phyloP scores from a whole-genome alignment of 2,113 vertebrate genomes.

The Macroglossus sobrinus region DNA sequence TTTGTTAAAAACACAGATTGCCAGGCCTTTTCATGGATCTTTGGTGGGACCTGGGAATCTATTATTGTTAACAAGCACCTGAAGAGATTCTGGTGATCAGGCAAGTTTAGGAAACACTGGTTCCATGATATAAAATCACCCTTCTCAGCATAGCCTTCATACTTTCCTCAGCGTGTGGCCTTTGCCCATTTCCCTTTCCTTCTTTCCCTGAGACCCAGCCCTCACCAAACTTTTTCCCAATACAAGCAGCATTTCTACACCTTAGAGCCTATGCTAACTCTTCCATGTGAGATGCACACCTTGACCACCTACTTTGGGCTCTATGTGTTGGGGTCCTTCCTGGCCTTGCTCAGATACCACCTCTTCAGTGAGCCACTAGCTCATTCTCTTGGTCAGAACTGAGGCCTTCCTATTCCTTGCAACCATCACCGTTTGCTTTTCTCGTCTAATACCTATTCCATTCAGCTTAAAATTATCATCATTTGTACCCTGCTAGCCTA shows the following conservation, averaged over 20 bases:
- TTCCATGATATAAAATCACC: not conserved
- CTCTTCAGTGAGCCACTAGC: not conserved
- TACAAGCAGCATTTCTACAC: not conserved
- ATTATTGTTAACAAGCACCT: not conserved
- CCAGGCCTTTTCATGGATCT: not conserved
- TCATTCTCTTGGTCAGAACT: not conserved
- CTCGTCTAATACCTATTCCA: not conserved
- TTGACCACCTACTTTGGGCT: fast-evolving
- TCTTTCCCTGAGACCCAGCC: not conserved
- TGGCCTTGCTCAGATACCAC: not conserved
- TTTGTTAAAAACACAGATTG: not conserved
- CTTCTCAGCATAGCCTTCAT: not conserved
- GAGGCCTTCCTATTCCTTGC: not conserved
- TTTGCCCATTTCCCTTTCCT: not conserved
- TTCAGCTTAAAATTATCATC: not conserved
- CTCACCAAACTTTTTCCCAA: not conserved
- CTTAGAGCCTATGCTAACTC: not conserved
- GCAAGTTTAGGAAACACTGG: not conserved
- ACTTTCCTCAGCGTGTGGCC: too few species aligned
- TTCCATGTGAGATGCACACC: too few species aligned
- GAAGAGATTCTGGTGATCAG: not conserved
- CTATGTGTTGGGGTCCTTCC: not conserved
- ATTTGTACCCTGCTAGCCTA: not conserved
- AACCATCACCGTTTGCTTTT: not conserved
- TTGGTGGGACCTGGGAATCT: not conserved